A percentile compares a stretch with the other conserved stretches of the same genome.
Evolutionary conservation across 2,113 vertebrate species (phyloP).

Genomic region (Aythya baeri): DNA sequence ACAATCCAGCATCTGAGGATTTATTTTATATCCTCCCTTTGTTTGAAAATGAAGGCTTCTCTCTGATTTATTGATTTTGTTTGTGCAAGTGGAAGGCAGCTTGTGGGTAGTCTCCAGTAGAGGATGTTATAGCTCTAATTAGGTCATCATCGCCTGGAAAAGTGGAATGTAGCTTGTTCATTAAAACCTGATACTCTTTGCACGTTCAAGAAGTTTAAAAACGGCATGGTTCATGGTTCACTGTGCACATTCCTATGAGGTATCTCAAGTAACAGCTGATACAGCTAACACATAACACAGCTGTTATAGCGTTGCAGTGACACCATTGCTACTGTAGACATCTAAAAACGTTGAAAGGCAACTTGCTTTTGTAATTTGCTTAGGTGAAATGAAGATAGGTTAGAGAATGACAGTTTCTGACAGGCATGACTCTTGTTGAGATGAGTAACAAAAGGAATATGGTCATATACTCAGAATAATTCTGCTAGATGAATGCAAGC

Average conservation of each 20-base stretch:
- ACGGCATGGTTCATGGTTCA: background rate
- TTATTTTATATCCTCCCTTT: background rate
- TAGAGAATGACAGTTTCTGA: background rate
- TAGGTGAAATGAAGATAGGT: background rate
- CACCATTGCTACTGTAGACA: background rate
- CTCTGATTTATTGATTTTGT: background rate
- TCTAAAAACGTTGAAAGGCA: background rate
- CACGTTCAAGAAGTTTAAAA: background rate
- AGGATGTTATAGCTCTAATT: background rate
- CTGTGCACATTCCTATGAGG: rapidly evolving
- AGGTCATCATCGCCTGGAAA: background rate
- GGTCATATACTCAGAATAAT: background rate
- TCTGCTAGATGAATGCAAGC: background rate
- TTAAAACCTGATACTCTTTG: background rate
- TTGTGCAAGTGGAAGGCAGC: background rate
- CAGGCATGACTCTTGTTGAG: background rate
- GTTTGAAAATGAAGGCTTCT: background rate
- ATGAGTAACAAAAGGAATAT: background rate
- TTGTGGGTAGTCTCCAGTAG: background rate
- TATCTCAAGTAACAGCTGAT: background rate
- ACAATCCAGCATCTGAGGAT: background rate
- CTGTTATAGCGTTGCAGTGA: background rate
- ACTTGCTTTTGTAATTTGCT: background rate
- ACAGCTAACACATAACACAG: background rate
- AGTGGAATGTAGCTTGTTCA: background rate